Evolutionary conservation across 2,113 vertebrate species (phyloP).

Genomic region (Istiophorus platypterus): DNA sequence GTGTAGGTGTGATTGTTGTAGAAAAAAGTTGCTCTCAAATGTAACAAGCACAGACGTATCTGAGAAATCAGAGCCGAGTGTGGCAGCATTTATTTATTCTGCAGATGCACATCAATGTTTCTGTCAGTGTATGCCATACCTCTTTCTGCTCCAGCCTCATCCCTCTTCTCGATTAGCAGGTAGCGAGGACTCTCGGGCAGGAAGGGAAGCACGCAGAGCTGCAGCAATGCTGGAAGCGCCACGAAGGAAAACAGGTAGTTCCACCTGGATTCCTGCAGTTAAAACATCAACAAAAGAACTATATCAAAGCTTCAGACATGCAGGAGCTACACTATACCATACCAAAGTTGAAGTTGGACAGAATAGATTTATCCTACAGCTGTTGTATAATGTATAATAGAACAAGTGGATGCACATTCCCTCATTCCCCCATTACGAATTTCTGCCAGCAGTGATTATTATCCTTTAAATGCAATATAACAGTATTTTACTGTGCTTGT

Average conservation of each 20-base stretch:
- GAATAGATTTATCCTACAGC: neutral
- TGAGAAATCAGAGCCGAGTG: neutral
- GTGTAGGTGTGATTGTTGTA: neutral
- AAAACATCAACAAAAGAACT: constrained; percentile 17
- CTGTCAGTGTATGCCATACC: constrained; percentile 80
- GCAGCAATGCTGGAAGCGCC: constrained; percentile 86
- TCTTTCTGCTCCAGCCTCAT: constrained; percentile 87
- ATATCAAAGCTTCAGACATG: constrained; percentile 16
- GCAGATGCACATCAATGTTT: neutral
- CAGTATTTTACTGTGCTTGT: neutral
- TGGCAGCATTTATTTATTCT: neutral
- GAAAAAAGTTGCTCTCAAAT: neutral
- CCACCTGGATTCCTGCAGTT: constrained; percentile 89
- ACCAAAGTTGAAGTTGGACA: neutral
- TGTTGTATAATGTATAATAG: neutral
- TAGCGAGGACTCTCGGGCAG: constrained; percentile 94
- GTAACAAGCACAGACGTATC: neutral
- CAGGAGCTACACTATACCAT: neutral
- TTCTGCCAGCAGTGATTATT: neutral
- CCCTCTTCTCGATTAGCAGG: constrained; percentile 91
- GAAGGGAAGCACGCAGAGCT: constrained; percentile 90
- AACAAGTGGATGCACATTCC: neutral
- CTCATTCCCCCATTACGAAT: neutral
- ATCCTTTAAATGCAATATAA: constrained; percentile 10
- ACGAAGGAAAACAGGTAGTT: constrained; percentile 90